Percentiles rank a stretch among this genome's conserved stretches.
phyloP scores from a whole-genome alignment of 2,888 invertebrate species.

The Pseudanteris insignis region DNA sequence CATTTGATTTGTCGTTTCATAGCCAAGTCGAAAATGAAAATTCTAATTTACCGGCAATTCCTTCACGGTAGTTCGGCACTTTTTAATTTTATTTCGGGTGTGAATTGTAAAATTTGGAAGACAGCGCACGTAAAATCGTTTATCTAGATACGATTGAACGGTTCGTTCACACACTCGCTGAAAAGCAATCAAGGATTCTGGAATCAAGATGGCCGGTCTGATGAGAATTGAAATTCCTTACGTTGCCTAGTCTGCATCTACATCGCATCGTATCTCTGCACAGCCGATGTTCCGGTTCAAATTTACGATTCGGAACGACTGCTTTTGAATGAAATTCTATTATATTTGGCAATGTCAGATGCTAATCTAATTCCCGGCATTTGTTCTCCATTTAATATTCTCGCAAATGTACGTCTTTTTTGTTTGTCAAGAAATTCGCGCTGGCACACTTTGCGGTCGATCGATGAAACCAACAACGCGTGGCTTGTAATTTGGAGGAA shows the following conservation, averaged over 20 bases:
- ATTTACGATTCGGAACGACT: conserved; percentile 37
- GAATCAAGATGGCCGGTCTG: conserved; percentile 46
- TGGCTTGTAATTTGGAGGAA: no score
- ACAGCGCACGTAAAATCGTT: conserved; percentile 37
- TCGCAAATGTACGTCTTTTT: conserved; percentile 14
- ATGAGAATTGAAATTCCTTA: conserved; percentile 51
- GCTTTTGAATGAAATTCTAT: conserved; percentile 40
- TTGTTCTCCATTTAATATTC: conserved; percentile 22
- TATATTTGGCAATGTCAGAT: conserved; percentile 30
- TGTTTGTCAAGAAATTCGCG: conserved; percentile 10
- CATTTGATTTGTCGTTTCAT: no score
- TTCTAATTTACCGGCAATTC: no score
- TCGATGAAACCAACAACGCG: no score
- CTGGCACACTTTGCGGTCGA: conserved; percentile 8
- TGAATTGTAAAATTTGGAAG: conserved; percentile 13
- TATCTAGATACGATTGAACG: conserved; percentile 38
- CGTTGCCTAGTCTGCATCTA: conserved; percentile 40
- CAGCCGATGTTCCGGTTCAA: conserved; percentile 23
- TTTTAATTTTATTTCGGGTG: neutral
- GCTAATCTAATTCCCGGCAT: conserved; percentile 25
- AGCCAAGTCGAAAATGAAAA: no score
- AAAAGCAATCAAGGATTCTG: conserved; percentile 44
- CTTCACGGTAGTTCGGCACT: no score
- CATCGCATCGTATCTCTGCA: conserved; percentile 36
- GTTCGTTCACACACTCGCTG: conserved; percentile 36